A percentile compares a stretch with the other conserved stretches of the same genome.
phyloP scores from a whole-genome alignment of 2,888 invertebrate species.

The Phragmatobia fuliginosa region DNA sequence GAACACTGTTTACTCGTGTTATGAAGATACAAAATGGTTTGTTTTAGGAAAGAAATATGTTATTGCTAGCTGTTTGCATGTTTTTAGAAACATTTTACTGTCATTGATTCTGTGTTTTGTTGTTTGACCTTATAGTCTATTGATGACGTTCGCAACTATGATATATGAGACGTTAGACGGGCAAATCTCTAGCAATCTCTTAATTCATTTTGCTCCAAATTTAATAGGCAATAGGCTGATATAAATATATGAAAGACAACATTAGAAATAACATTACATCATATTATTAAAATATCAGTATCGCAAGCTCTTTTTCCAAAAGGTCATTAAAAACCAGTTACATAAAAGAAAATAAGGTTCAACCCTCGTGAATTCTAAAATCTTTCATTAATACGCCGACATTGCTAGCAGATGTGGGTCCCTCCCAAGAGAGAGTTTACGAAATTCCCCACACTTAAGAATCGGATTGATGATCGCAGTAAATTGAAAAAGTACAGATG shows the following conservation, averaged over 20 bases:
- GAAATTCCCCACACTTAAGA: constrained; percentile 21
- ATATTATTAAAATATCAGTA: not conserved
- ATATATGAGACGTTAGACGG: not conserved
- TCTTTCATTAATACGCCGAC: constrained; percentile 21
- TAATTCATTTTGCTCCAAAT: no score
- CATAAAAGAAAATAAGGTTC: constrained; percentile 1
- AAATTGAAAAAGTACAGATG: constrained; percentile 26
- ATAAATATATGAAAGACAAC: not conserved
- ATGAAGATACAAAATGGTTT: constrained; percentile 53
- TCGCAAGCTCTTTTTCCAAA: not conserved
- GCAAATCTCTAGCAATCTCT: no score
- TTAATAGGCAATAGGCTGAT: not conserved
- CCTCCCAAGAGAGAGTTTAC: constrained; percentile 21
- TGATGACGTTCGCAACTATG: not conserved
- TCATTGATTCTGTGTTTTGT: not conserved
- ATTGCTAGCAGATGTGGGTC: constrained; percentile 17
- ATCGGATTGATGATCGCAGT: constrained; percentile 24
- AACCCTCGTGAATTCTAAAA: constrained; percentile 11
- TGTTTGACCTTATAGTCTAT: not conserved
- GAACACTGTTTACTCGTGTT: constrained; percentile 54
- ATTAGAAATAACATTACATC: not conserved
- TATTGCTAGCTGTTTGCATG: not conserved
- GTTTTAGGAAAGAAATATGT: constrained; percentile 40
- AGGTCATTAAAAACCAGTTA: not conserved
- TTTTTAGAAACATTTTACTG: not conserved